Percentiles rank a stretch among this genome's conserved stretches.
phyloP scores from a whole-genome alignment of 2,888 invertebrate genomes.

The Neoascia interrupta region DNA sequence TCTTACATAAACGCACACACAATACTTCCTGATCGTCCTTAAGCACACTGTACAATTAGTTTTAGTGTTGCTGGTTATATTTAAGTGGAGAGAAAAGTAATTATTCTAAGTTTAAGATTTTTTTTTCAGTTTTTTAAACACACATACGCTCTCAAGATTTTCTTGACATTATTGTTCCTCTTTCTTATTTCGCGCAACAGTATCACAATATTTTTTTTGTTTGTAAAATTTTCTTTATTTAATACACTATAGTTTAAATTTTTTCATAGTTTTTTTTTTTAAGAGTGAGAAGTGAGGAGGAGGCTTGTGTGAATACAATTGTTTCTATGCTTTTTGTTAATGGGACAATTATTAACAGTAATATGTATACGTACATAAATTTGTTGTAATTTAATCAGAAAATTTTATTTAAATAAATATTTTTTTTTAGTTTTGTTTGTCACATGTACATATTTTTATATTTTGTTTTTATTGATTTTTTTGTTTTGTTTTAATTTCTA shows the following conservation, averaged over 20 bases:
- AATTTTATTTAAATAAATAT: conserved; percentile 49
- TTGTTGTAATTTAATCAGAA: conserved; percentile 34
- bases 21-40: conserved; percentile 64
- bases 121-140: conserved; percentile 30
- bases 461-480: conserved; percentile 1
- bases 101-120: conserved; percentile 18
- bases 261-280: conserved; percentile 9
- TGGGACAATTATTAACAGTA: conserved; percentile 46
- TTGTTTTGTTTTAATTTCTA: conserved; percentile 41
- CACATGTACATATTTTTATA: conserved; percentile 8
- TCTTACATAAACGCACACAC: no score
- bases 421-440: conserved; percentile 15
- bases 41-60: conserved; percentile 66
- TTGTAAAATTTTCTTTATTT: conserved; percentile 57
- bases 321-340: conserved; percentile 15
- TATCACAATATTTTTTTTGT: conserved; percentile 59
- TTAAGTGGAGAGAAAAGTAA: no score
- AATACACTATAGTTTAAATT: conserved; percentile 29
- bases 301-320: conserved; percentile 23
- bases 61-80: no score
- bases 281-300: conserved; percentile 30
- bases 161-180: conserved; percentile 46
- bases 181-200: conserved; percentile 33
- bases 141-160: conserved; percentile 31
- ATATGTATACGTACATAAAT: conserved; percentile 36